These are phyloP conservation scores for Drosophila albomicans DNA, from an alignment of 1,140 invertebrate genomes.

Conservation along the genomic window DNA sequence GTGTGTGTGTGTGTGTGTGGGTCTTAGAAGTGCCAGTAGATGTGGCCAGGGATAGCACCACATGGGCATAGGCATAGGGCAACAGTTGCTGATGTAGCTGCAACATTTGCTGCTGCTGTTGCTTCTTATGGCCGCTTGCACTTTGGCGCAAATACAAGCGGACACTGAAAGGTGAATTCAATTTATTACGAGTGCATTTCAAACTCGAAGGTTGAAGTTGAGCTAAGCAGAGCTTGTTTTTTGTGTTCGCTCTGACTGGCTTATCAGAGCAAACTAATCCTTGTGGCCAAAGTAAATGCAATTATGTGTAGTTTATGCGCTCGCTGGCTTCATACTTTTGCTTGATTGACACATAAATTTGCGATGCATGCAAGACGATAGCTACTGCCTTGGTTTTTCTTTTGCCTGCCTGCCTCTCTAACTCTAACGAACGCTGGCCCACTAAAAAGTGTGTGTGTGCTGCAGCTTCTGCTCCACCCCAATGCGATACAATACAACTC, in stretches of 20 bases:
- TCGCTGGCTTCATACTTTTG: conserved; percentile 72
- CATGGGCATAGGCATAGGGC: conserved; percentile 10
- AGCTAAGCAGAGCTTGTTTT: conserved; percentile 39
- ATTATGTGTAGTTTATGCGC: conserved; percentile 82
- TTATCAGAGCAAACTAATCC: conserved; percentile 69
- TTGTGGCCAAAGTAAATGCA: conserved; percentile 67
- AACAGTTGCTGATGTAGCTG: conserved; percentile 2
- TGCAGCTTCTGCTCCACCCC: too few species aligned
- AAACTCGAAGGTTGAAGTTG: conserved; percentile 79
- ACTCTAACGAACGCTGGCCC: conserved; percentile 64
- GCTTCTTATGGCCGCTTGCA: conserved; percentile 33
- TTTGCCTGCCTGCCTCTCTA: neutral
- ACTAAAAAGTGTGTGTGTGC: conserved; percentile 60
- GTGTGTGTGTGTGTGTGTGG: conserved; percentile 64
- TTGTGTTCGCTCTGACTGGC: conserved; percentile 20
- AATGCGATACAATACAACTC: neutral
- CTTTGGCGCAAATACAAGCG: conserved; percentile 71
- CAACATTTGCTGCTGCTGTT: conserved; percentile 49
- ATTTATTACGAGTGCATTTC: conserved; percentile 77
- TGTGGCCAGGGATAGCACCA: conserved; percentile 42
- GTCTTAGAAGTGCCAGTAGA: conserved; percentile 79
- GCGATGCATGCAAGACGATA: conserved; percentile 79
- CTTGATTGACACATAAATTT: conserved; percentile 82
- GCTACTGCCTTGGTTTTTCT: conserved; percentile 19
- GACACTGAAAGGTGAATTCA: conserved; percentile 77